Percentiles rank a stretch among this genome's conserved stretches.
phyloP scores from a whole-genome alignment of 1,140 invertebrate genomes.

The Diorhabda sublineata region DNA sequence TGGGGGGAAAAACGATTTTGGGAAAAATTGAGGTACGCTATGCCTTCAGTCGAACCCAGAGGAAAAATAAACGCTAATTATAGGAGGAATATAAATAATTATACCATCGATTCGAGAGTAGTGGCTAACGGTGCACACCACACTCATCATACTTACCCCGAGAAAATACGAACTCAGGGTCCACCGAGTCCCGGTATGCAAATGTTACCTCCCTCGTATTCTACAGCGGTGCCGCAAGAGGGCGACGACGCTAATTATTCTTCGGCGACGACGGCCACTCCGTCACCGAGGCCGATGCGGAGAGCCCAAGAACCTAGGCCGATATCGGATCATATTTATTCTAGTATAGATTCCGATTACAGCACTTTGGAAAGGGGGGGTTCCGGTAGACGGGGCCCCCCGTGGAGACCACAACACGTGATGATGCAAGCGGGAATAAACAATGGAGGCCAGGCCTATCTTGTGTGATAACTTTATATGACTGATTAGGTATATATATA shows the following conservation, averaged over 20 bases:
- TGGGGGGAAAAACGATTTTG: constrained; percentile 90
- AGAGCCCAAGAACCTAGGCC: constrained; percentile 61
- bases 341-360: constrained; percentile 82
- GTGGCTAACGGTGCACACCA: constrained; percentile 56
- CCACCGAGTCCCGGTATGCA: constrained; percentile 49
- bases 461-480: constrained; percentile 52
- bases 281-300: constrained; percentile 58
- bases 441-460: constrained; percentile 54
- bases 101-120: constrained; percentile 63
- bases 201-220: constrained; percentile 53
- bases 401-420: constrained; percentile 46
- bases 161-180: constrained; percentile 45
- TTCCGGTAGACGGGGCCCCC: constrained; percentile 45
- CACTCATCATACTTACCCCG: constrained; percentile 50
- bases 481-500: constrained; percentile 45
- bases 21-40: constrained; percentile 84
- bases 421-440: constrained; percentile 42
- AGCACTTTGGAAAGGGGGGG: constrained; percentile 56
- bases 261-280: constrained; percentile 59
- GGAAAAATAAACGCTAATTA: constrained; percentile 63
- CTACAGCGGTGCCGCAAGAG: constrained; percentile 48
- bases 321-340: constrained; percentile 81
- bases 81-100: constrained; percentile 72
- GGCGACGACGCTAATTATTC: constrained; percentile 59
- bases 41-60: constrained; percentile 66